These are phyloP conservation scores for Tupaia chinensis DNA, from an alignment of 2,113 vertebrate genomes.

Conservation along the genomic window DNA sequence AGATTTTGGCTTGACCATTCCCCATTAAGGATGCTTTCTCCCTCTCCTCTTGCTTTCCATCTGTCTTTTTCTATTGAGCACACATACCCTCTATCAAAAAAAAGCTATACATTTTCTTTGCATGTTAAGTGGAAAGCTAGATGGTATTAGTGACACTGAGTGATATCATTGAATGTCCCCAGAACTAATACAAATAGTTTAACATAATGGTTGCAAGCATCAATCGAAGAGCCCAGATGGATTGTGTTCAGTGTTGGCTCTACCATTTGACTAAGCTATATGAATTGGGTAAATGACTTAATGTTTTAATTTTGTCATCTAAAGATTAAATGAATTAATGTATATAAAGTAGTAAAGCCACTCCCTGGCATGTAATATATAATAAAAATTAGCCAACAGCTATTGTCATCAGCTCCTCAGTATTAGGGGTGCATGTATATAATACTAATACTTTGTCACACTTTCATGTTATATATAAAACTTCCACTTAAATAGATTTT, in stretches of 20 bases:
- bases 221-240: background rate
- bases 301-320: background rate
- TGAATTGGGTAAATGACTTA: background rate
- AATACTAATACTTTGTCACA: background rate
- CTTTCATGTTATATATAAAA: background rate
- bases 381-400: background rate
- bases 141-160: background rate
- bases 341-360: background rate
- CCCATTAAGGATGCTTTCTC: too few species aligned
- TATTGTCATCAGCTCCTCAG: background rate
- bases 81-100: too few species aligned
- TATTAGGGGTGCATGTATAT: background rate
- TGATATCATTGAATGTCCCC: background rate
- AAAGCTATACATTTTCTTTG: background rate
- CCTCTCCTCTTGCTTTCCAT: background rate
- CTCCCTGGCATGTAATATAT: background rate
- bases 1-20: too few species aligned
- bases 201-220: background rate
- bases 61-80: background rate
- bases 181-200: conserved; percentile 9
- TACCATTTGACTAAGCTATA: background rate
- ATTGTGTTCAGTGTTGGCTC: background rate
- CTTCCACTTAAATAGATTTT: background rate
- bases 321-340: background rate
- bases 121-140: conserved; percentile 2